These are phyloP conservation scores for Montipora capitata DNA, from an alignment of 92 coral and sea anemone species.

Conservation along the genomic window DNA sequence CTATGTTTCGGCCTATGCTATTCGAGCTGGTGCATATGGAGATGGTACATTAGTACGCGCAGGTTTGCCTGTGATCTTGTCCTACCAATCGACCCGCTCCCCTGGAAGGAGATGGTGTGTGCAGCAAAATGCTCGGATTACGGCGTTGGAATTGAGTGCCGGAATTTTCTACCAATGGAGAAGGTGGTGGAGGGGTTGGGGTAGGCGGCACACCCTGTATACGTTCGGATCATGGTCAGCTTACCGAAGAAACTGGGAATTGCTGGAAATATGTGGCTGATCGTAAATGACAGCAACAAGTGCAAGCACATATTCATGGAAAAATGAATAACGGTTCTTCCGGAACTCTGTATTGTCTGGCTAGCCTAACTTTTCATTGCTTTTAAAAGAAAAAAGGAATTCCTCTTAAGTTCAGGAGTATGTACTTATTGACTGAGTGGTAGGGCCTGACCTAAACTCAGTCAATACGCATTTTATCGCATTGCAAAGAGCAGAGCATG, in stretches of 20 bases:
- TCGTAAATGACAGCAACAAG: not conserved
- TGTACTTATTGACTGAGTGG: too few species aligned
- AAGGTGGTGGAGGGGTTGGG: not conserved
- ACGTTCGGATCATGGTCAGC: not conserved
- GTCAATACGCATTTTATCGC: too few species aligned
- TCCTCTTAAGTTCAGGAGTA: too few species aligned
- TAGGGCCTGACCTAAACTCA: too few species aligned
- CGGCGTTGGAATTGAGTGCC: slow-evolving; percentile 18
- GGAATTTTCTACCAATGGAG: not conserved
- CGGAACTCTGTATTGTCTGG: too few species aligned
- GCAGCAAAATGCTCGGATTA: slow-evolving; percentile 4
- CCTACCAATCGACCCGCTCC: not conserved
- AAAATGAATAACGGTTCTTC: too few species aligned
- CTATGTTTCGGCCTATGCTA: not conserved
- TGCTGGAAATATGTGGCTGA: not conserved
- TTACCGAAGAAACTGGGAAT: not conserved
- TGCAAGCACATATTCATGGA: too few species aligned
- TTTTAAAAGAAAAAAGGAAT: too few species aligned
- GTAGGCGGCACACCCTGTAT: not conserved
- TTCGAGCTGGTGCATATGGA: slow-evolving; percentile 5
- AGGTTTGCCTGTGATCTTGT: slow-evolving; percentile 13
- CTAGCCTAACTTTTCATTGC: too few species aligned
- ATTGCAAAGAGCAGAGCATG: too few species aligned
- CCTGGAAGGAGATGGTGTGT: not conserved
- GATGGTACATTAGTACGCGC: slow-evolving; percentile 12